Evolutionary conservation across 2,113 vertebrate species (phyloP), one percentile per base, ranked within the genome.

Genomic region (Cyphomyrus plagiostoma): DNA sequence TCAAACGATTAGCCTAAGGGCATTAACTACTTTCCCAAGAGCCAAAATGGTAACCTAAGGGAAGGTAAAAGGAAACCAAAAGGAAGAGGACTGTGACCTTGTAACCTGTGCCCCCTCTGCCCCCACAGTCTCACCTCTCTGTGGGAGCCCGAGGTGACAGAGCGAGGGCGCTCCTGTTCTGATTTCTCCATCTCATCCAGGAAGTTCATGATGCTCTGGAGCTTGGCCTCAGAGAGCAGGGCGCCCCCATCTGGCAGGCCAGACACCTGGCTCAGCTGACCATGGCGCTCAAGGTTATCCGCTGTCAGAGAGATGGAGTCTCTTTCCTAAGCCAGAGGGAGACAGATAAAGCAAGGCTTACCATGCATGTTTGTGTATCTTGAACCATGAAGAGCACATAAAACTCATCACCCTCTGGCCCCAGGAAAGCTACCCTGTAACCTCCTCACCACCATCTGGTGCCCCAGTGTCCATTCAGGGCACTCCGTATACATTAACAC

Each of bases 111-210:
- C n/a, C 17, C 48, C 26, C 70, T 13, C 4, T 19, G 17, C 58
- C 92, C 50, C 50, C 50, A 52, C 15, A 52, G 50, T 52, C 50
- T 90, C 91, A 97, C 98, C 95, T 97, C 97, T 93, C 95, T 90
- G 91, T 96, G 96, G 0, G 94, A 95, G 4, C 95, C 96, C 0
- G 97, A 98, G n/a, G 96, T 95, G 0, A 96, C 95, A 0, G 97
- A 98, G 2, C 96, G 94, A 0, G 96, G 97, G 19, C 93, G 91
- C 92, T 97, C 97, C 94, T 97, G 97, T 21, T 97, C 97, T 0
- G 97, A 97, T 85, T 95, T 96, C 95, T 99, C 98, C 98, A 98
- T 99, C 95, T 99, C 98, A 0, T 98, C 97, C 93, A 99, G 93
- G 91, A 99, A 99, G 88, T 95, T 98, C 96, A 99, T 97, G 94